A percentile compares a stretch with the other conserved stretches of the same genome.
Conservation (phyloP, 2,113 vertebrate genomes). For the Stictonetta naevosa region DNA sequence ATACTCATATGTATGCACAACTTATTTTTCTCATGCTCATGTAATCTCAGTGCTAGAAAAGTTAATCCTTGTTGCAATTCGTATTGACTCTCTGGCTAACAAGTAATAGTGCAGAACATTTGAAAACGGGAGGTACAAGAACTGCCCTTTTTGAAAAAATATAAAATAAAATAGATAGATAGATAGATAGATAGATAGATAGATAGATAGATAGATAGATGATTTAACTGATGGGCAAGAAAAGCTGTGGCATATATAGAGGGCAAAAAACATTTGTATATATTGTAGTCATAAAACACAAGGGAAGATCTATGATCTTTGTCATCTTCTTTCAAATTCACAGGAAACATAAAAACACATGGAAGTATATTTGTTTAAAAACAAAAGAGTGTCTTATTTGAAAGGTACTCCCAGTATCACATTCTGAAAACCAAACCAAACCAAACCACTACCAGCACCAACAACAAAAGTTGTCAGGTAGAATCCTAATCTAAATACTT, state of each 20-base stretch:
- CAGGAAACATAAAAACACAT: neutral
- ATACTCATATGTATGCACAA: neutral
- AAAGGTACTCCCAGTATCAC: neutral
- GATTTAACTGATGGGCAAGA: neutral
- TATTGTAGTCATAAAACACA: neutral
- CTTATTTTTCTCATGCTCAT: neutral
- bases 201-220: neutral
- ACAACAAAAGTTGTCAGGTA: neutral
- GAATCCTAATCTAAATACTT: neutral
- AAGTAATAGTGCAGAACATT: neutral
- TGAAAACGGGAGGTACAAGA: neutral
- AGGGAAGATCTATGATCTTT: neutral
- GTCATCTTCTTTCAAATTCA: neutral
- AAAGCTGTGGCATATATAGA: neutral
- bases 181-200: too few relatives aligned
- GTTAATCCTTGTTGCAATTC: neutral
- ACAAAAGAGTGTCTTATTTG: neutral
- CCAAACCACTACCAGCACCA: neutral
- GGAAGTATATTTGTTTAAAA: neutral
- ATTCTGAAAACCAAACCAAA: neutral
- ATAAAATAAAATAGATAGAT: neutral
- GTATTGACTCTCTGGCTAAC: neutral
- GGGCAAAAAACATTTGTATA: neutral
- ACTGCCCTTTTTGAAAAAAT: neutral
- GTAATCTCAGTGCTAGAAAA: neutral